Conservation (phyloP, 2,888 invertebrate species). For the Machimus rusticus region DNA sequence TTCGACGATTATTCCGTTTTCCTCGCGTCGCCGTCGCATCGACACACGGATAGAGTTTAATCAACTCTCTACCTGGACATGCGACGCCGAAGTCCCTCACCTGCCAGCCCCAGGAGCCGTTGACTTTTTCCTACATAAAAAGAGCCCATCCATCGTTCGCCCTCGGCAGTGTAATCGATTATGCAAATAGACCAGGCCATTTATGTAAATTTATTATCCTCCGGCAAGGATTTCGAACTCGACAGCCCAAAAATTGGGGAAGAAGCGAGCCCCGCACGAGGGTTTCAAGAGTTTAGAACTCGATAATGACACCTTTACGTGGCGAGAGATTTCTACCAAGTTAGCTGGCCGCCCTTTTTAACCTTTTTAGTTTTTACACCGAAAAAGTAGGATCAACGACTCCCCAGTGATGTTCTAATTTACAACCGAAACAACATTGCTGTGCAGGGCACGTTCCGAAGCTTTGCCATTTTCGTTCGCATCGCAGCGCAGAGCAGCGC, state of each 20-base stretch:
- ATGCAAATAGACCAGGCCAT: slow-evolving; percentile 29
- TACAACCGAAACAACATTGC: background rate
- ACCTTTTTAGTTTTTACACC: background rate
- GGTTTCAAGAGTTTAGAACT: background rate
- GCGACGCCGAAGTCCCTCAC: background rate
- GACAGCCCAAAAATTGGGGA: background rate
- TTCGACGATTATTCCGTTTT: background rate
- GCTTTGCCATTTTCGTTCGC: background rate
- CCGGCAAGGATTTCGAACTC: slow-evolving; percentile 28
- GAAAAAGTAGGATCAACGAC: slow-evolving; percentile 21
- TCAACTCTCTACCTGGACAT: background rate
- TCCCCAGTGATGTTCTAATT: slow-evolving; percentile 24
- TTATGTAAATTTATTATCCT: slow-evolving; percentile 39
- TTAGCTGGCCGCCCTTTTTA: background rate
- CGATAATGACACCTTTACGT: slow-evolving; percentile 27
- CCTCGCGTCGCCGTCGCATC: background rate
- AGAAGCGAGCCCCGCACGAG: background rate
- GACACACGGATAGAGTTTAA: background rate
- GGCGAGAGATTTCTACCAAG: background rate
- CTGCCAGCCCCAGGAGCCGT: slow-evolving; percentile 2
- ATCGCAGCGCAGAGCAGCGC: background rate
- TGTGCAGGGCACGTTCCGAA: background rate
- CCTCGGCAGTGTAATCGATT: slow-evolving; percentile 24
- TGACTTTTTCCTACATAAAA: background rate
- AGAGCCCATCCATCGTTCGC: background rate